Conservation (phyloP, 1,140 invertebrate species). For the Tetraneura akinire region DNA sequence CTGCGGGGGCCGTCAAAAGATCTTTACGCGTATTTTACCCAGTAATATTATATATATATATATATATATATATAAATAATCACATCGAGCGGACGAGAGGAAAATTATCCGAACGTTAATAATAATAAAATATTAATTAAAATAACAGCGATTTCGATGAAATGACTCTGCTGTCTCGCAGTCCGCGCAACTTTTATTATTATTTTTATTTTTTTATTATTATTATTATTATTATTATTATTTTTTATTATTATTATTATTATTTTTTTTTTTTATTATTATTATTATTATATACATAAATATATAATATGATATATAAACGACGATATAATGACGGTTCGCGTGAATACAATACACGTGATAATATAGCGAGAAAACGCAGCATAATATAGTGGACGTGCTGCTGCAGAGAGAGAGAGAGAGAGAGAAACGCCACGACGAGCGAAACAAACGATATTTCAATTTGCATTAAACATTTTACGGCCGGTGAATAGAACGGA, state of each 20-base stretch:
- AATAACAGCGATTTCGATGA: slow-evolving; percentile 21
- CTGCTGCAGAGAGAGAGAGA: background rate
- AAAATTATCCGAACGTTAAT: too few species aligned
- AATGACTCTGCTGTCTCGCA: background rate
- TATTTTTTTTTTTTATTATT: too few species aligned
- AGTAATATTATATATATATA: too few species aligned
- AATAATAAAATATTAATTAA: slow-evolving; percentile 32
- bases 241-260: too few species aligned
- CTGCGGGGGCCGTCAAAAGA: slow-evolving; percentile 19
- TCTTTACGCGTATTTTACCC: too few species aligned
- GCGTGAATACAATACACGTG: slow-evolving; percentile 16
- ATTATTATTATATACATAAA: too few species aligned
- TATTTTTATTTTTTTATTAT: too few species aligned
- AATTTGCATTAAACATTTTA: slow-evolving; percentile 47
- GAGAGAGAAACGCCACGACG: slow-evolving; percentile 14
- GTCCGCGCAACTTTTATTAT: background rate
- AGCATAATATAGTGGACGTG: too few species aligned
- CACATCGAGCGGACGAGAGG: too few species aligned
- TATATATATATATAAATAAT: too few species aligned
- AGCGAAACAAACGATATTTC: slow-evolving; percentile 43
- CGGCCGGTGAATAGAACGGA: background rate
- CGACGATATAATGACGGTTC: slow-evolving; percentile 4
- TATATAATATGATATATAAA: background rate
- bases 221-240: too few species aligned
- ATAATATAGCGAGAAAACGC: slow-evolving; percentile 11